Conservation (phyloP, 2,797 vertebrate species). For the Octomys mimax region DNA sequence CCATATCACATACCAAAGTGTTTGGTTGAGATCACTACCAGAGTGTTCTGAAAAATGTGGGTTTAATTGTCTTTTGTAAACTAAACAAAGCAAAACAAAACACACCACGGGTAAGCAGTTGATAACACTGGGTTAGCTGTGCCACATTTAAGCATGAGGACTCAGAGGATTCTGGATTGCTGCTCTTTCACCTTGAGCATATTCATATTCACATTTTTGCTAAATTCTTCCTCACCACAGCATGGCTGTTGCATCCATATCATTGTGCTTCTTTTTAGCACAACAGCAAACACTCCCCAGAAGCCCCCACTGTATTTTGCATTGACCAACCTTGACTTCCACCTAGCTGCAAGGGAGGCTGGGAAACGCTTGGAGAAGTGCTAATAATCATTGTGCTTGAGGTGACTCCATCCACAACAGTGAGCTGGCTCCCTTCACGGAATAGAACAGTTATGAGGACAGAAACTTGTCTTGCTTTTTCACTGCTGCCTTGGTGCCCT, state of each 20-base stretch:
- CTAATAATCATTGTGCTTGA: background rate
- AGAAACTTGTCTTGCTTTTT: background rate
- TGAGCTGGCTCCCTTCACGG: background rate
- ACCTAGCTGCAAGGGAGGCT: background rate
- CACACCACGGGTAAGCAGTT: background rate
- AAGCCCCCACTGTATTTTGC: background rate
- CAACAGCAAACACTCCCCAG: background rate
- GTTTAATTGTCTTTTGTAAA: background rate
- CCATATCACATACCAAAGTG: background rate
- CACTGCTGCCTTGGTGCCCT: background rate
- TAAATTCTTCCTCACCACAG: background rate
- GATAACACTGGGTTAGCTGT: background rate
- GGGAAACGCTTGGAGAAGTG: background rate
- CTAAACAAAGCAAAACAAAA: background rate
- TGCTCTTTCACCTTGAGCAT: too few relatives aligned
- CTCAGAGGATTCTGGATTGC: background rate
- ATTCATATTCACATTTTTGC: background rate
- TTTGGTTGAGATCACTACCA: background rate
- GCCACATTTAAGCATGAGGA: background rate
- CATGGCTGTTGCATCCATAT: background rate
- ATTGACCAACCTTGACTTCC: background rate
- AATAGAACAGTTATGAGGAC: background rate
- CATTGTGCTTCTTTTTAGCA: background rate
- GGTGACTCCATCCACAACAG: background rate
- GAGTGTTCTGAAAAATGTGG: background rate